Conservation (phyloP, 2,797 vertebrate genomes). For the Tarsius wallacei region DNA sequence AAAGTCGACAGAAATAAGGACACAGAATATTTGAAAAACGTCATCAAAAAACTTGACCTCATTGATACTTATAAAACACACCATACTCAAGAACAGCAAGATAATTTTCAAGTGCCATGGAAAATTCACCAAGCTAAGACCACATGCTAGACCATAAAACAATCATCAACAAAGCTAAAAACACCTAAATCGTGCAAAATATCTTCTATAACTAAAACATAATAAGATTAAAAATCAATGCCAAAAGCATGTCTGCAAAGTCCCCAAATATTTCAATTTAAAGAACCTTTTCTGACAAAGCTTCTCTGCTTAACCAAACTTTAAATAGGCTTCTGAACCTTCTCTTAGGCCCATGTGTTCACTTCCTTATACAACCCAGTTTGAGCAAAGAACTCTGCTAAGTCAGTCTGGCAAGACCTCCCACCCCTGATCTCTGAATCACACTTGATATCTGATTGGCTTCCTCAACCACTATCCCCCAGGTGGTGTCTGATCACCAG, state of each 20-base stretch:
- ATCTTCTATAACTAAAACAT: neutral
- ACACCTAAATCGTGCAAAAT: neutral
- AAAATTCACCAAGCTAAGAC: neutral
- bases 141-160: neutral
- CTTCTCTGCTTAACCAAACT: neutral
- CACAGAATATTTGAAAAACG: neutral
- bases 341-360: neutral
- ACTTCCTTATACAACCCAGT: neutral
- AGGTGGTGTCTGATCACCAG: neutral
- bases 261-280: neutral
- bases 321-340: neutral
- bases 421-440: neutral
- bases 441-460: neutral
- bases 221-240: conserved; percentile 23
- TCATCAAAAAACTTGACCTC: neutral
- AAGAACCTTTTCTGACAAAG: neutral
- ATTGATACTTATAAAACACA: neutral
- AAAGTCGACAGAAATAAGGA: neutral
- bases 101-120: neutral
- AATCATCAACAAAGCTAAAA: neutral
- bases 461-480: neutral
- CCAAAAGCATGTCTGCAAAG: neutral
- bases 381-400: neutral
- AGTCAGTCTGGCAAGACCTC: neutral
- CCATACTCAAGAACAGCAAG: neutral